A percentile compares a stretch with the other conserved stretches of the same genome.
phyloP scores from a whole-genome alignment of 2,888 invertebrate genomes.

The Synergus itoensis region DNA sequence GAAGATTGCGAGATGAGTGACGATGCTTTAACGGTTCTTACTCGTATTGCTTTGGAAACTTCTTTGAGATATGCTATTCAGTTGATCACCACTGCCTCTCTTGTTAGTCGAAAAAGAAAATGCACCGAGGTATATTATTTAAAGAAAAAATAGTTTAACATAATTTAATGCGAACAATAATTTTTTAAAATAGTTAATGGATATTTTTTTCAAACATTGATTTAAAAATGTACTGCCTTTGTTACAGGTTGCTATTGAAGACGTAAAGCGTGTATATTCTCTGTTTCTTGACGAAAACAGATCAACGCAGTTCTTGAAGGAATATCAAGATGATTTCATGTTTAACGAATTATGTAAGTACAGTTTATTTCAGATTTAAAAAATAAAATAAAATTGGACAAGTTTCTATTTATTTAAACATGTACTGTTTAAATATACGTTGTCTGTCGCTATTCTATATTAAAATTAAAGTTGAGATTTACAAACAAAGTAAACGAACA shows the following conservation, averaged over 20 bases:
- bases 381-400: not conserved
- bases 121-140: conserved; percentile 84
- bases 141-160: not conserved
- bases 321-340: conserved; percentile 98
- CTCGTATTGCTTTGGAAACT: conserved; percentile 95
- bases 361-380: not conserved
- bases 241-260: conserved; percentile 86
- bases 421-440: not conserved
- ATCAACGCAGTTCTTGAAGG: conserved; percentile 95
- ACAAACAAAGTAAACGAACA: not conserved
- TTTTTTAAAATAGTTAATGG: not conserved
- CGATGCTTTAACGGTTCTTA: conserved; percentile 94
- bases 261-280: conserved; percentile 96
- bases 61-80: conserved; percentile 98
- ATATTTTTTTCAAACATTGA: not conserved
- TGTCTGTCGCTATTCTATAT: not conserved
- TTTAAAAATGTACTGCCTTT: not conserved
- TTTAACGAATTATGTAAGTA: conserved; percentile 82
- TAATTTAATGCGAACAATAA: not conserved
- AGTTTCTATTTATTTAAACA: not conserved
- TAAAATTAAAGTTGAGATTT: not conserved
- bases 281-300: conserved; percentile 96
- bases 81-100: conserved; percentile 95
- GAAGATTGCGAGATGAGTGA: conserved; percentile 97
- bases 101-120: conserved; percentile 95